Percentiles rank a stretch among this genome's conserved stretches.
phyloP scores from a whole-genome alignment of 2,888 invertebrate species.

The Stenoptilia bipunctidactyla region DNA sequence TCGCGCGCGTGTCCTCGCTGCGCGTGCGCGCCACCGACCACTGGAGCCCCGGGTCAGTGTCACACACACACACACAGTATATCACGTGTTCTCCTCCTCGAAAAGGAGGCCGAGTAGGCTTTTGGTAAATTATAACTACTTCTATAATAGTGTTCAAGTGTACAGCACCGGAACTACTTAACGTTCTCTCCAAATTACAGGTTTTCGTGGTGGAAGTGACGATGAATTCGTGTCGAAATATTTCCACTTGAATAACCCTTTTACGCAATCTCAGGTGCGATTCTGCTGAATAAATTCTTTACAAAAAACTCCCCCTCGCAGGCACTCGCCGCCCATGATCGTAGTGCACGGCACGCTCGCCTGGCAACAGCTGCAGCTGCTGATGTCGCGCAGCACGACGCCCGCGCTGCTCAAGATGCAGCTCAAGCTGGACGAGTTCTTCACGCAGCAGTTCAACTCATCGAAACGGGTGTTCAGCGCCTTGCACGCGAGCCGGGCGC shows the following conservation, averaged over 20 bases:
- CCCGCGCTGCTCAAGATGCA: slow-evolving; percentile 97
- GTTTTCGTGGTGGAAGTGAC: too few species aligned
- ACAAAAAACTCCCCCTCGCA: not conserved
- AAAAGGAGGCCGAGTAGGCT: too few species aligned
- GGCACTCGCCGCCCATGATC: slow-evolving; percentile 73
- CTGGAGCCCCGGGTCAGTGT: slow-evolving; percentile 72
- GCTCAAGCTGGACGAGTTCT: slow-evolving; percentile 96
- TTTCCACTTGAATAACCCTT: too few species aligned
- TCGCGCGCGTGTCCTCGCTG: slow-evolving; percentile 89
- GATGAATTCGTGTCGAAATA: too few species aligned
- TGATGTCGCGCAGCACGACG: slow-evolving; percentile 97
- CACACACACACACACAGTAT: too few species aligned
- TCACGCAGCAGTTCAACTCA: slow-evolving; percentile 96
- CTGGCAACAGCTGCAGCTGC: slow-evolving; percentile 96
- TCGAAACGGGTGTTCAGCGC: slow-evolving; percentile 92
- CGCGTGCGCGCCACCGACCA: slow-evolving; percentile 87
- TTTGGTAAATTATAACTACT: too few species aligned
- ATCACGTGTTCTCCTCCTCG: too few species aligned
- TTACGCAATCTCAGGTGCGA: too few species aligned
- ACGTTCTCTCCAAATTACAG: too few species aligned
- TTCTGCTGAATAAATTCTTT: too few species aligned
- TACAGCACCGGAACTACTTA: too few species aligned
- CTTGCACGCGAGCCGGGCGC: slow-evolving; percentile 38
- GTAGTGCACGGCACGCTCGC: slow-evolving; percentile 92
- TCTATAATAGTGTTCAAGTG: too few species aligned